These are phyloP conservation scores for Aphelocoma coerulescens DNA, from an alignment of 2,113 vertebrate genomes.

Conservation along the genomic window DNA sequence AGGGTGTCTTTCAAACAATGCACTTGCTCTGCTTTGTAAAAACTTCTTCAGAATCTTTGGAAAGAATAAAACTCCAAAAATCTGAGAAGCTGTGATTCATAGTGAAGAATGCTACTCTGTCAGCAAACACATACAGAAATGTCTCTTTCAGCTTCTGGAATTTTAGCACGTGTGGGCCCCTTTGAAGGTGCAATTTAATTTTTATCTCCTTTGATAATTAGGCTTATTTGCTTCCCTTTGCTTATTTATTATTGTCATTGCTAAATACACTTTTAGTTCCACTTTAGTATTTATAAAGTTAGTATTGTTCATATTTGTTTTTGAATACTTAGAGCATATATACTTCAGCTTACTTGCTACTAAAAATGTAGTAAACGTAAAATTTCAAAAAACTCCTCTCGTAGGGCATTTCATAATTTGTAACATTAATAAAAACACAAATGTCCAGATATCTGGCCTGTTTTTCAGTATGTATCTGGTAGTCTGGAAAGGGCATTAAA, in stretches of 20 bases:
- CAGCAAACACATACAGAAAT: background rate
- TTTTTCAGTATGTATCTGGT: background rate
- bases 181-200: background rate
- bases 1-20: background rate
- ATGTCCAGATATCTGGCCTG: background rate
- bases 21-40: background rate
- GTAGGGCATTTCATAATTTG: background rate
- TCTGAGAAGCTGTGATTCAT: background rate
- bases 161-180: background rate
- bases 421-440: background rate
- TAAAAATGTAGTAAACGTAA: background rate
- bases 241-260: background rate
- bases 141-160: background rate
- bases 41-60: background rate
- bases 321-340: background rate
- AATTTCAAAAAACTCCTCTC: background rate
- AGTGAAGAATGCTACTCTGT: background rate
- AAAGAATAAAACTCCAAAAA: background rate
- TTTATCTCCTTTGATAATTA: background rate
- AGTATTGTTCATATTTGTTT: background rate
- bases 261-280: background rate
- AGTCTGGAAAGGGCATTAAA: background rate
- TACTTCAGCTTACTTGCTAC: background rate
- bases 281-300: background rate
- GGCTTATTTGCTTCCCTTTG: background rate